A percentile compares a stretch with the other conserved stretches of the same genome.
Conservation (phyloP, 1,140 invertebrate species). For the Brachionus sp. region DNA sequence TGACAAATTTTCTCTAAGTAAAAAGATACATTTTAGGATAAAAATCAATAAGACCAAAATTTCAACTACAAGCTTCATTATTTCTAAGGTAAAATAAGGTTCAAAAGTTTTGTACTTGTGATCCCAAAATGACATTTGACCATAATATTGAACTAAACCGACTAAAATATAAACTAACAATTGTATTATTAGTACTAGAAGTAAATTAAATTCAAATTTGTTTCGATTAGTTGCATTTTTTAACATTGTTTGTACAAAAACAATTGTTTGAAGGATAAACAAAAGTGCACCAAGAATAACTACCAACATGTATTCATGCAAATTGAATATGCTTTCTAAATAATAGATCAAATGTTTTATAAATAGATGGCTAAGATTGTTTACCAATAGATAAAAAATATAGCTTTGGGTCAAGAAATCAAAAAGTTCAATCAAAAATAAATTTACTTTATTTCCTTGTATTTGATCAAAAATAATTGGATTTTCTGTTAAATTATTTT, state of each 20-base stretch:
- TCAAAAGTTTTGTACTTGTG: not conserved
- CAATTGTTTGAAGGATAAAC: not conserved
- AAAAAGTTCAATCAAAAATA: not conserved
- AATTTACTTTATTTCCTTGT: too few species aligned
- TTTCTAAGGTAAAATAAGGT: not conserved
- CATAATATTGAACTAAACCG: not conserved
- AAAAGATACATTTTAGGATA: not conserved
- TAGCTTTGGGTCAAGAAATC: not conserved
- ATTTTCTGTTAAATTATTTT: too few species aligned
- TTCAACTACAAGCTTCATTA: not conserved
- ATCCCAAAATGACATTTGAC: conserved; percentile 16
- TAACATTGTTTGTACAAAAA: not conserved
- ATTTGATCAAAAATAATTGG: not conserved
- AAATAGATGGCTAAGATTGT: not conserved
- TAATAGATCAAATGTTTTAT: conserved; percentile 30
- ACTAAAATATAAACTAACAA: not conserved
- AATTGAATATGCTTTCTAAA: not conserved
- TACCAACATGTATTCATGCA: not conserved
- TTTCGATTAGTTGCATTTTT: not conserved
- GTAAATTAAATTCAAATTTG: not conserved
- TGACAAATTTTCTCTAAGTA: not conserved
- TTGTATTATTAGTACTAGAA: not conserved
- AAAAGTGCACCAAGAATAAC: not conserved
- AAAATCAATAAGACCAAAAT: not conserved
- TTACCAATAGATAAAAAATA: not conserved